Percentiles rank a stretch among this genome's conserved stretches.
phyloP scores from a whole-genome alignment of 2,797 vertebrate species.

The Lophius americanus region DNA sequence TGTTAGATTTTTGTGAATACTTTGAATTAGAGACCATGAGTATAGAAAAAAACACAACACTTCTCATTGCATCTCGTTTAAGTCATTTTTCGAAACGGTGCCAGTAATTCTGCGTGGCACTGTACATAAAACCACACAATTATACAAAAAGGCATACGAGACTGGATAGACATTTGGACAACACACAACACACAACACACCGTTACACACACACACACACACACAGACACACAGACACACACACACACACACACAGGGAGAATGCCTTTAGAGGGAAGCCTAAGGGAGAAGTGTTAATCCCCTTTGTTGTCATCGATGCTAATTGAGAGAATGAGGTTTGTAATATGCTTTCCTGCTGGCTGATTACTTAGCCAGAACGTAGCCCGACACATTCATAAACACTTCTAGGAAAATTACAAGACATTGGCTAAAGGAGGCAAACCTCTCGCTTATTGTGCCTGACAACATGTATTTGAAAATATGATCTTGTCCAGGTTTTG shows the following conservation, averaged over 20 bases:
- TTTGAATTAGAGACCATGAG: no score
- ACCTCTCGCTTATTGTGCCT: constrained; percentile 10
- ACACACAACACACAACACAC: no score
- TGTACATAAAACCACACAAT: no score
- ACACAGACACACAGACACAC: constrained; percentile 10
- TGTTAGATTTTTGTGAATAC: no score
- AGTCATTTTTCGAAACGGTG: no score
- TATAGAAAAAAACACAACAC: no score
- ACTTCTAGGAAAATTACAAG: constrained; percentile 63
- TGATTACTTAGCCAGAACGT: constrained; percentile 58
- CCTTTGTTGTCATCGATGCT: constrained; percentile 70
- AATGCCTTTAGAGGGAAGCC: constrained; percentile 37
- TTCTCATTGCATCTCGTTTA: no score
- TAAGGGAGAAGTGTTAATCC: constrained; percentile 58
- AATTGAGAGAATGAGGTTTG: constrained; percentile 73
- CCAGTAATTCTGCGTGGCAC: no score
- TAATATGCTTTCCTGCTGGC: constrained; percentile 64
- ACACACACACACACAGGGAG: not conserved
- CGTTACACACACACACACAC: not conserved
- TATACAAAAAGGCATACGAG: no score
- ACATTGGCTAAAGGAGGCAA: constrained; percentile 46
- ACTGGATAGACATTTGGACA: no score
- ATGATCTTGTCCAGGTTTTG: constrained; percentile 23
- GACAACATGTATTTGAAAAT: constrained; percentile 35
- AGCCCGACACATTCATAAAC: constrained; percentile 60